These are phyloP conservation scores for Scaptomyza montana DNA, from an alignment of 1,140 invertebrate genomes.

Conservation along the genomic window DNA sequence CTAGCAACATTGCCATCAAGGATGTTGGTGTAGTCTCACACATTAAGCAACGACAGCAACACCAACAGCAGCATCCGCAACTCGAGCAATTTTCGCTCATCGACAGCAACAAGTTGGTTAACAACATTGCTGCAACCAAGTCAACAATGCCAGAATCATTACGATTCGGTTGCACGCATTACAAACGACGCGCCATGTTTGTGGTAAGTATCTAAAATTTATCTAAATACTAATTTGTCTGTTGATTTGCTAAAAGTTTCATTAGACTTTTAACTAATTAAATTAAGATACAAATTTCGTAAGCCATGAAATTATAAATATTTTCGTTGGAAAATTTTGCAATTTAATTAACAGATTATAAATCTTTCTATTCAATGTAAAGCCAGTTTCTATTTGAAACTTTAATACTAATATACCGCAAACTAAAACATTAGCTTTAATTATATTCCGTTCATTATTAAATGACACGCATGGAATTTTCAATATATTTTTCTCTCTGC, in stretches of 20 bases:
- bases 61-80: background rate
- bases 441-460: no score
- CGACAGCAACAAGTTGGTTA: slow-evolving; percentile 33
- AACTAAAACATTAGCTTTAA: no score
- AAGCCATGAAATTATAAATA: slow-evolving; percentile 3
- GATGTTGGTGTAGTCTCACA: slow-evolving; percentile 42
- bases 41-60: slow-evolving; percentile 27
- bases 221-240: no score
- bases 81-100: slow-evolving; percentile 9
- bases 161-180: slow-evolving; percentile 89
- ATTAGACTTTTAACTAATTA: background rate
- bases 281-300: background rate
- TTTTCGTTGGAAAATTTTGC: no score
- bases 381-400: no score
- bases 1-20: slow-evolving; percentile 41
- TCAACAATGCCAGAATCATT: slow-evolving; percentile 63
- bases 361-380: no score
- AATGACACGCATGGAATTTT: no score
- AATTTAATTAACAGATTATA: no score
- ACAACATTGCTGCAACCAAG: slow-evolving; percentile 25
- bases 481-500: background rate
- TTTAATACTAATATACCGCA: no score
- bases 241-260: no score
- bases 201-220: slow-evolving; percentile 86
- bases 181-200: slow-evolving; percentile 92